These are phyloP conservation scores for Thalpophila matura DNA, from an alignment of 2,888 invertebrate genomes.

Conservation along the genomic window DNA sequence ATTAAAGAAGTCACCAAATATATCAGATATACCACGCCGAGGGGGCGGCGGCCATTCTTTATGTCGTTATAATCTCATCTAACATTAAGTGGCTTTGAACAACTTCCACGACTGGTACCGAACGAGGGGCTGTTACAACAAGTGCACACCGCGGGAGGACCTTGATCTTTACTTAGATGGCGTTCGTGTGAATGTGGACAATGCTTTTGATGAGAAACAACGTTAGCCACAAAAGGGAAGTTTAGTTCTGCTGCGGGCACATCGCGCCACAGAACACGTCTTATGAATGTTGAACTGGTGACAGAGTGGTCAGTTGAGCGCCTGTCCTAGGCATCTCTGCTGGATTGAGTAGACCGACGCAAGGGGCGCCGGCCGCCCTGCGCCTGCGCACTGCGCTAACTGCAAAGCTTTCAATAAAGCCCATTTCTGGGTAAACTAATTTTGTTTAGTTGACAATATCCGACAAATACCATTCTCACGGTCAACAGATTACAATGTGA, in stretches of 20 bases:
- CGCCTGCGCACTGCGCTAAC: neutral
- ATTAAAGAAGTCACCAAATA: conserved; percentile 28
- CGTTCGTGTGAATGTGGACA: neutral
- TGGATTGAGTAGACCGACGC: no score
- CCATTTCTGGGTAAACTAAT: conserved; percentile 10
- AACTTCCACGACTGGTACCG: conserved; percentile 1
- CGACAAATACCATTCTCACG: neutral
- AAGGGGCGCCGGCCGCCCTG: no score
- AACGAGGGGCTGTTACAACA: no score
- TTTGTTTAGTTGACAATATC: neutral
- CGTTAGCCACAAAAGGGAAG: no score
- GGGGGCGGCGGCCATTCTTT: conserved; percentile 10
- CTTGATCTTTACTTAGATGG: neutral
- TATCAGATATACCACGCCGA: conserved; percentile 9
- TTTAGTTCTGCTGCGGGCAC: no score
- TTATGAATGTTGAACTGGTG: neutral
- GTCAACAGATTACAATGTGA: neutral
- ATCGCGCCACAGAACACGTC: no score
- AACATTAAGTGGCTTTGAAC: conserved; percentile 18
- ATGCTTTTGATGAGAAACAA: no score
- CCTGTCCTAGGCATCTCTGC: no score
- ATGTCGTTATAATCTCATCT: conserved; percentile 19
- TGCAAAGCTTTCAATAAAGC: neutral
- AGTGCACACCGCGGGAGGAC: no score
- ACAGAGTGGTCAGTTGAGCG: no score